Conservation (phyloP, 2,113 vertebrate species). For the Nycticebus coucang region DNA sequence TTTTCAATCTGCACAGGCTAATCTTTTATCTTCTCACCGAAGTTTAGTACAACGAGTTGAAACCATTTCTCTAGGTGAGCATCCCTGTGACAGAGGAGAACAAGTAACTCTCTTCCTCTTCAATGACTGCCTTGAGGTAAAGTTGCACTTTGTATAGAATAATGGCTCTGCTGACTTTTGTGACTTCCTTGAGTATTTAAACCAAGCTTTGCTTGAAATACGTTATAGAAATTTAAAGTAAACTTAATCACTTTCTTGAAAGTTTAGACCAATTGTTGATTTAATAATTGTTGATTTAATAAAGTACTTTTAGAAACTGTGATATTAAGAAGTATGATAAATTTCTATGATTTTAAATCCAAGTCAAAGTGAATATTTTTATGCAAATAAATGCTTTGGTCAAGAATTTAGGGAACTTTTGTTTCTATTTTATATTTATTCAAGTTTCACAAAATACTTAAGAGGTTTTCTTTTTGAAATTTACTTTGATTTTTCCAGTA, state of each 20-base stretch:
- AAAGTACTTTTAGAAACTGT: conserved; percentile 34
- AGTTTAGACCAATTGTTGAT: neutral
- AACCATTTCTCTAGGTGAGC: conserved; percentile 93
- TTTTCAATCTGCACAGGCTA: conserved; percentile 89
- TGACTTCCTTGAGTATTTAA: conserved; percentile 33
- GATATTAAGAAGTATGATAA: conserved; percentile 13
- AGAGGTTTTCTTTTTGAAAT: neutral
- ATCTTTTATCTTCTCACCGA: conserved; percentile 97
- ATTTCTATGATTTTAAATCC: conserved; percentile 38
- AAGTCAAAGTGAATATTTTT: conserved; percentile 47
- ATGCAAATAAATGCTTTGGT: conserved; percentile 26
- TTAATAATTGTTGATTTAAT: neutral
- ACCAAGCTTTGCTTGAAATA: conserved; percentile 13
- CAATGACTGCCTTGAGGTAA: conserved; percentile 98
- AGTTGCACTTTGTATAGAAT: neutral
- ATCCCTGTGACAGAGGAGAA: conserved; percentile 97
- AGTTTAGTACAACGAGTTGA: conserved; percentile 94
- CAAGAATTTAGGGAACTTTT: conserved; percentile 33
- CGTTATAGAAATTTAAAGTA: neutral
- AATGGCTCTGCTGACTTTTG: neutral
- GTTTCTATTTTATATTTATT: conserved; percentile 12
- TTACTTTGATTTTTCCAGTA: conserved; percentile 3
- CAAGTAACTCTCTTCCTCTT: conserved; percentile 98
- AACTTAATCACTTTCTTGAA: neutral
- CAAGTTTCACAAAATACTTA: conserved; percentile 25